phyloP scores from a whole-genome alignment of 2,113 vertebrate species.

The Apistogramma diplotaenia region DNA sequence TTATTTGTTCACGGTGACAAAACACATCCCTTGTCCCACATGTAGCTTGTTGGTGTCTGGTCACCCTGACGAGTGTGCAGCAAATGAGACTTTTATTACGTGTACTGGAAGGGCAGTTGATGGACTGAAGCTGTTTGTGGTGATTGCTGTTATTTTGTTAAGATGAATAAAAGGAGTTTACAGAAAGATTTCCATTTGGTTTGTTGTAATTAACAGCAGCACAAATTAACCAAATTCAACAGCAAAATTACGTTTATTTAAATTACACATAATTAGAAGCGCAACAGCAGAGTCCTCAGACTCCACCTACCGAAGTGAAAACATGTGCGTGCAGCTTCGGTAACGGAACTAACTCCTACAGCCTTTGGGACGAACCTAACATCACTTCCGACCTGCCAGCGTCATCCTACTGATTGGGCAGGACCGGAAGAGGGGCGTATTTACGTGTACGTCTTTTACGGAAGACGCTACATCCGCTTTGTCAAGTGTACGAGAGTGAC shows the following conservation, averaged over 20 bases:
- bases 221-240: not conserved
- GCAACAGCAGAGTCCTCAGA: not conserved
- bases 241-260: not conserved
- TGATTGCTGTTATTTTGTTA: not conserved
- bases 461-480: conserved; percentile 13
- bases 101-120: conserved; percentile 25
- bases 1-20: not conserved
- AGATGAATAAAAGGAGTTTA: conserved; percentile 35
- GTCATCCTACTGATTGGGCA: conserved; percentile 20
- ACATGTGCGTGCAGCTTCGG: not conserved
- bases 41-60: not conserved
- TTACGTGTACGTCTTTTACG: conserved; percentile 21
- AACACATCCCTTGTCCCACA: not conserved
- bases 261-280: not conserved
- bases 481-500: not conserved
- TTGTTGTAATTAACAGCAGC: not conserved
- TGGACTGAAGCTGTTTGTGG: not conserved
- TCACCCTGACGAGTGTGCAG: not conserved
- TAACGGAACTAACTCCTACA: not conserved
- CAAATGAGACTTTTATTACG: conserved; percentile 5
- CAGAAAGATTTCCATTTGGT: not conserved
- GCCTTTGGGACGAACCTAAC: not conserved
- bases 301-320: not conserved
- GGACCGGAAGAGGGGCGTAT: not conserved
- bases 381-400: not conserved